Evolutionary conservation across 2,797 vertebrate genomes (phyloP).

Genomic region (Danio aesculapii): DNA sequence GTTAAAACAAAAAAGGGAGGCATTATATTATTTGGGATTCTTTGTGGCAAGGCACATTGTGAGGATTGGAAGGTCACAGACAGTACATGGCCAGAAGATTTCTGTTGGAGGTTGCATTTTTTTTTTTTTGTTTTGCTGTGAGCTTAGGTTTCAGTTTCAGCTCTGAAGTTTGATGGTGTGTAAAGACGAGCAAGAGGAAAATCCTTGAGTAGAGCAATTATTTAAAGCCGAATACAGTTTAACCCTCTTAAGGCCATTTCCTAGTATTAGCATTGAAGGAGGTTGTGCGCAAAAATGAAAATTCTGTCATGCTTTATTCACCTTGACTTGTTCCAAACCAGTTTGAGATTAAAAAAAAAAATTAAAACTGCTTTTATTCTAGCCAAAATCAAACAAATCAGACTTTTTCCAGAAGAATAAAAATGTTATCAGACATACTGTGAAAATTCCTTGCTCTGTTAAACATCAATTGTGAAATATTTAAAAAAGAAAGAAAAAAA

Average conservation of each 20-base stretch:
- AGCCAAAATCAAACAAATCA: too few relatives aligned
- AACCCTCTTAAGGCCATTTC: not conserved
- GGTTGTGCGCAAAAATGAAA: too few relatives aligned
- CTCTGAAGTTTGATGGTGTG: not conserved
- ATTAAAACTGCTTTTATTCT: too few relatives aligned
- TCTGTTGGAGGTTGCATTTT: constrained; percentile 12
- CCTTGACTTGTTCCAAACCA: too few relatives aligned
- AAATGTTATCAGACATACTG: too few relatives aligned
- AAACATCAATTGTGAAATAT: too few relatives aligned
- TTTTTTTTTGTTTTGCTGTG: not conserved
- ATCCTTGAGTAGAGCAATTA: not conserved
- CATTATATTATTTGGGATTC: constrained; percentile 44
- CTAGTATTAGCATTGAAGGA: not conserved
- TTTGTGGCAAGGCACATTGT: constrained; percentile 24
- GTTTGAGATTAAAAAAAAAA: too few relatives aligned
- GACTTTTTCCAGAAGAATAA: too few relatives aligned
- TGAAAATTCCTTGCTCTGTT: too few relatives aligned
- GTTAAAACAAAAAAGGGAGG: constrained; percentile 40
- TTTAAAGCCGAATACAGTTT: not conserved
- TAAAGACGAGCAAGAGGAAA: not conserved
- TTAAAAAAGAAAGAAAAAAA: too few relatives aligned
- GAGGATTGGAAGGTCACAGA: constrained; percentile 41
- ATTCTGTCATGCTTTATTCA: too few relatives aligned
- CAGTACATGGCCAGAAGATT: constrained; percentile 25
- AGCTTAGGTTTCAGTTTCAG: constrained; percentile 19